A percentile compares a stretch with the other conserved stretches of the same genome.
Evolutionary conservation across 2,888 invertebrate species (phyloP).

Genomic region (Melanostoma mellinum): DNA sequence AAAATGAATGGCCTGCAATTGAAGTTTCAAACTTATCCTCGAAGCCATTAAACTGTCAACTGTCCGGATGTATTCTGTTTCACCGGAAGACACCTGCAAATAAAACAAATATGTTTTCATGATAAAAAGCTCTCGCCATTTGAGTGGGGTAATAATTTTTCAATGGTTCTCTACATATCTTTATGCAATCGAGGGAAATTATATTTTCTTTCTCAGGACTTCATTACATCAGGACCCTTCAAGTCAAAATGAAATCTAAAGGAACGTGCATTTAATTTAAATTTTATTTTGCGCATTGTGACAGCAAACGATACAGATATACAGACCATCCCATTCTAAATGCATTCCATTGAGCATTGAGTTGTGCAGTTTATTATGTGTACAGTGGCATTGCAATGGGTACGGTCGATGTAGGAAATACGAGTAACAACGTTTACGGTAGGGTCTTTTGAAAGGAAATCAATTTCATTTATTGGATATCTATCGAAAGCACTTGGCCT

Average conservation of each 20-base stretch:
- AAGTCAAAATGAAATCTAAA: constrained; percentile 18
- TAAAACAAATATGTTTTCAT: constrained; percentile 54
- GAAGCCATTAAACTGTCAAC: constrained; percentile 81
- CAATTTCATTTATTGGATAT: constrained; percentile 70
- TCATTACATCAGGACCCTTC: constrained; percentile 49
- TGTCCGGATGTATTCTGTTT: constrained; percentile 80
- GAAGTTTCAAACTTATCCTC: constrained; percentile 80
- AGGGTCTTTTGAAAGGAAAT: constrained; percentile 52
- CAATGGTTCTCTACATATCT: not conserved
- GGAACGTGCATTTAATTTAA: constrained; percentile 52
- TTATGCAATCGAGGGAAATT: constrained; percentile 46
- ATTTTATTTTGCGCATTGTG: constrained; percentile 61
- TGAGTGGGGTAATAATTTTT: constrained; percentile 25
- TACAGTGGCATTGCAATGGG: not conserved
- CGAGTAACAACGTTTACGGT: constrained; percentile 21
- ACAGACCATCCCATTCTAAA: constrained; percentile 13
- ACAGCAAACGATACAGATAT: constrained; percentile 38
- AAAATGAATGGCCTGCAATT: constrained; percentile 81
- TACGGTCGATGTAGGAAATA: constrained; percentile 6
- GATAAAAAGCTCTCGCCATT: constrained; percentile 9
- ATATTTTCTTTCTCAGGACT: constrained; percentile 52
- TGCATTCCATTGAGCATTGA: constrained; percentile 8
- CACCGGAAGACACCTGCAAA: constrained; percentile 79
- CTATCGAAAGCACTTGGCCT: constrained; percentile 66
- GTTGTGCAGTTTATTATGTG: too few species aligned